phyloP scores from a whole-genome alignment of 1,140 invertebrate species.

The Bombus affinis region DNA sequence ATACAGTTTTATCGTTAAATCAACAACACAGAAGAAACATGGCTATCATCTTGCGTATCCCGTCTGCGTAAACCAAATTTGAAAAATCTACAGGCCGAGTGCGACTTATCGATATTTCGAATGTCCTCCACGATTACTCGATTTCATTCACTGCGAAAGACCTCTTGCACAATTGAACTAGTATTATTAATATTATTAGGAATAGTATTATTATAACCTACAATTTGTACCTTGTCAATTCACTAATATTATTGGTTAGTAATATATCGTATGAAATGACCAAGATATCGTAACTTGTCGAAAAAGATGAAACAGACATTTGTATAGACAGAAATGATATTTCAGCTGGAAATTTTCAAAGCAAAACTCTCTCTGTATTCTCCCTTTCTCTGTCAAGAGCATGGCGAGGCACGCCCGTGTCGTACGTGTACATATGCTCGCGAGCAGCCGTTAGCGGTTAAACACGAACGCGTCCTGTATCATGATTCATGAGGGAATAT shows the following conservation, averaged over 20 bases:
- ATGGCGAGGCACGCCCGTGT: slow-evolving; percentile 59
- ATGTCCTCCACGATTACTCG: too few relatives aligned
- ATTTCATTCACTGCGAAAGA: background rate
- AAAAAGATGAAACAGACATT: background rate
- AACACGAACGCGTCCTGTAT: slow-evolving; percentile 70
- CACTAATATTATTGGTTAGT: too few relatives aligned
- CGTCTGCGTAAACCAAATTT: background rate
- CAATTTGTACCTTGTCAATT: background rate
- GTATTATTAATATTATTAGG: background rate
- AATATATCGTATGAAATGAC: too few relatives aligned
- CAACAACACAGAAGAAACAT: background rate
- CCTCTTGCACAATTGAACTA: background rate
- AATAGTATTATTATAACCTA: background rate
- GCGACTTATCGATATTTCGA: background rate
- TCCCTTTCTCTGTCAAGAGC: slow-evolving; percentile 54
- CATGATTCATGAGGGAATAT: slow-evolving; percentile 64
- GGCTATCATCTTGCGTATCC: background rate
- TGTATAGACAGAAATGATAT: background rate
- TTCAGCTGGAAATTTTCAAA: slow-evolving; percentile 13
- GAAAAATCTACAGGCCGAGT: background rate
- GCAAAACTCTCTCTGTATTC: slow-evolving; percentile 18
- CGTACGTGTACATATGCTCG: slow-evolving; percentile 50
- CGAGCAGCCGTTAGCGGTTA: slow-evolving; percentile 59
- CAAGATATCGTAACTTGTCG: too few relatives aligned
- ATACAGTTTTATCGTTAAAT: slow-evolving; percentile 23